A percentile compares a stretch with the other conserved stretches of the same genome.
Conservation (phyloP, 2,113 vertebrate genomes). For the Syngnathus scovelli region DNA sequence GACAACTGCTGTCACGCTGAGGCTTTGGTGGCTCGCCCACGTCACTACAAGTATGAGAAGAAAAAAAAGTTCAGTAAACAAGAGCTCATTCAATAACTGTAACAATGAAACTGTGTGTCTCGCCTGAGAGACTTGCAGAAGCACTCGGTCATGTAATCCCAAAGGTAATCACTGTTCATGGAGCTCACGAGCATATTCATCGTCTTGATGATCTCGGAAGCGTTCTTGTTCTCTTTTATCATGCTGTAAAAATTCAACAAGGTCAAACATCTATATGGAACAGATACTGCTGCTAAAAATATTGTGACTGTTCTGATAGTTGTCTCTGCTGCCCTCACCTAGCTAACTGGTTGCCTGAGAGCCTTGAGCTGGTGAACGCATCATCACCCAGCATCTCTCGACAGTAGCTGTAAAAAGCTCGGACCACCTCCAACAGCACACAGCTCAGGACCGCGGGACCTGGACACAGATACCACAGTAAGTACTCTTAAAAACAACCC, state of each 20-base stretch:
- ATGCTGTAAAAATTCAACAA: slow-evolving; percentile 65
- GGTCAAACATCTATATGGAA: not conserved
- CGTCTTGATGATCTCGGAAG: slow-evolving; percentile 91
- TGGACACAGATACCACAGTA: slow-evolving; percentile 48
- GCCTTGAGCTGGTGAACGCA: slow-evolving; percentile 72
- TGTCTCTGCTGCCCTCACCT: slow-evolving; percentile 49
- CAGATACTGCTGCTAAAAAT: too few species aligned
- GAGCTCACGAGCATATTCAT: slow-evolving; percentile 89
- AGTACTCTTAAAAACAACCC: not conserved
- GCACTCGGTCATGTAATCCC: slow-evolving; percentile 88
- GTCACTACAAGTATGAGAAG: slow-evolving; percentile 42
- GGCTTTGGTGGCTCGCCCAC: slow-evolving; percentile 28
- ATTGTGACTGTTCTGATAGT: not conserved
- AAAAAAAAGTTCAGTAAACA: too few species aligned
- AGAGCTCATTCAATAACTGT: too few species aligned
- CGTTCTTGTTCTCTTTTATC: slow-evolving; percentile 89
- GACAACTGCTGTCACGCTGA: slow-evolving; percentile 42
- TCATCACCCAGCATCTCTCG: slow-evolving; percentile 80
- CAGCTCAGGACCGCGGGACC: slow-evolving; percentile 82
- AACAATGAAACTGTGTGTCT: not conserved
- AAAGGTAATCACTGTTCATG: slow-evolving; percentile 87
- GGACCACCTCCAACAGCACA: slow-evolving; percentile 86
- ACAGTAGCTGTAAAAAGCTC: slow-evolving; percentile 89
- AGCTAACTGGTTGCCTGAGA: slow-evolving; percentile 77
- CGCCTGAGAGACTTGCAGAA: slow-evolving; percentile 87